Evolutionary conservation across 1,140 invertebrate genomes (phyloP), one percentile per base, ranked within the genome.

Genomic region (Cherax destructor): DNA sequence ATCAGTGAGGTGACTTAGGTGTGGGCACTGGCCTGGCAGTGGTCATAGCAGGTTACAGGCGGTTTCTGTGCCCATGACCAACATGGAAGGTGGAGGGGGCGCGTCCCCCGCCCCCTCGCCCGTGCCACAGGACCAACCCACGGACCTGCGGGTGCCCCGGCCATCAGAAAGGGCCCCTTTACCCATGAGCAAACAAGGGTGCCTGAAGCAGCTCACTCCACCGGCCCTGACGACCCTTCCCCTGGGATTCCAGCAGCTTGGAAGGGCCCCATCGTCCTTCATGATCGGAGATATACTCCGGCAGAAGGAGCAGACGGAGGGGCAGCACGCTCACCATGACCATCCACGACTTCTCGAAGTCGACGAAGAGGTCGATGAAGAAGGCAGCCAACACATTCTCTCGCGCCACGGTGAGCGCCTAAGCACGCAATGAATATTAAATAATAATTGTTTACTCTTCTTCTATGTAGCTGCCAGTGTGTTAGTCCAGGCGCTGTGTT

Each of bases 11-110:
- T 74, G 21, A 18, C 13, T 24, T 0, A 30, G 69, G 69, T 11
- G 69, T 65, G 47, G 65, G 49, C 11, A 52, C 16, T 79, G 72
- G 83, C 21, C 50, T 41, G n/a, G 65, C 50, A 79, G 69, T 65
- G 65, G 47, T 10, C 49, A 78, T 21, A 9, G 61, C 30, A 41
- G 61, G 69, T 50, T 47, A 56, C 30, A 49, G 61, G 86, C 47
- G 1, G 24, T n/a, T 6, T 16, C 21, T 18, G 86, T 80, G 78
- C 86, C 59, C 86, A 88, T 88, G 86, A 88, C 86, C 59, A 88
- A 88, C 78, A 88, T 88, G 86, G 86, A 88, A 47, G 86, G 78
- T 13, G 77, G 78, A 80, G 86, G 86, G 86, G 86, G 86, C 86
- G 56, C 78, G 21, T 88, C 86, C 78, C 86, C 86, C 77, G 86